Conservation (phyloP, 2,113 vertebrate species). For the Sinocyclocheilus rhinocerous region DNA sequence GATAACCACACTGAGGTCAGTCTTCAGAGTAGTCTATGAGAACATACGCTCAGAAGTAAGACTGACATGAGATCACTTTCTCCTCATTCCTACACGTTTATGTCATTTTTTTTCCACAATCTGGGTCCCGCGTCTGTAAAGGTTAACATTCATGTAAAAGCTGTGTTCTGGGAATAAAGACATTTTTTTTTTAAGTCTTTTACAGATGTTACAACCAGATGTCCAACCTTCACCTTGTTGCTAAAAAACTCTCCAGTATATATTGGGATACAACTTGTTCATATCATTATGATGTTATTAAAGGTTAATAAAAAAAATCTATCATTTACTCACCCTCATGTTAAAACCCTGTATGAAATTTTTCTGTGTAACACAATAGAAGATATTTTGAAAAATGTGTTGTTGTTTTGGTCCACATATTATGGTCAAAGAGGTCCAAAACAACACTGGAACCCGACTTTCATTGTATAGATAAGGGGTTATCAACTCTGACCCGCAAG, state of each 20-base stretch:
- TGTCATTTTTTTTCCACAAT: neutral
- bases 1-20: conserved; percentile 26
- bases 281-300: too few relatives aligned
- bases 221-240: neutral
- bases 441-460: too few relatives aligned
- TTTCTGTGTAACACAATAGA: too few relatives aligned
- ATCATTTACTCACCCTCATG: too few relatives aligned
- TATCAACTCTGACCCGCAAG: too few relatives aligned
- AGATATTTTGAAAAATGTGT: too few relatives aligned
- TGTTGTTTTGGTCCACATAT: too few relatives aligned
- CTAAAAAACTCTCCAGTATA: neutral
- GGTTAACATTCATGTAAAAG: neutral
- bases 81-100: neutral
- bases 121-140: neutral
- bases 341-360: too few relatives aligned
- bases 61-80: conserved; percentile 8
- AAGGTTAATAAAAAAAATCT: too few relatives aligned
- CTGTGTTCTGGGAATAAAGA: neutral
- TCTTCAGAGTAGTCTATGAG: conserved; percentile 5
- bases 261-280: too few relatives aligned
- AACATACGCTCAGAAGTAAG: neutral
- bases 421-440: too few relatives aligned
- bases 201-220: neutral
- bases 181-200: neutral
- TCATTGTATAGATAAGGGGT: too few relatives aligned